Conservation (phyloP, 2,113 vertebrate species). For the Oceanodroma tethys region DNA sequence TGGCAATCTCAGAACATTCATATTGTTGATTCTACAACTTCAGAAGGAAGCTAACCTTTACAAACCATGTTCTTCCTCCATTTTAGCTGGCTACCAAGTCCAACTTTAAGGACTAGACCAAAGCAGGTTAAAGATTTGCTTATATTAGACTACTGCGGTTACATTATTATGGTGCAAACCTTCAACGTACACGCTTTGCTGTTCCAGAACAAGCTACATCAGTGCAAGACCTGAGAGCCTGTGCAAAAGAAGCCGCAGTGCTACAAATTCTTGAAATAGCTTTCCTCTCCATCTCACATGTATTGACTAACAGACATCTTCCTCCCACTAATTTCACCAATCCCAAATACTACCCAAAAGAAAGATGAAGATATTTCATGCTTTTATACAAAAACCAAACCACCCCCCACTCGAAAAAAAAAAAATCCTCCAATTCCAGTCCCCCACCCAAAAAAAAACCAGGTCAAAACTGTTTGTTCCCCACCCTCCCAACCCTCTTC, state of each 20-base stretch:
- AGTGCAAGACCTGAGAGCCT: not conserved
- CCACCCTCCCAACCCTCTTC: not conserved
- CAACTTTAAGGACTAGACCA: not conserved
- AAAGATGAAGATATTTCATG: not conserved
- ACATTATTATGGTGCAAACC: not conserved
- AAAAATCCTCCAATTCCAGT: not conserved
- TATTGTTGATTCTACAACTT: not conserved
- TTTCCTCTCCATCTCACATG: not conserved
- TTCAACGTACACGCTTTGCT: not conserved
- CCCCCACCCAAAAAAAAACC: fast-evolving
- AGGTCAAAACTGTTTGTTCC: not conserved
- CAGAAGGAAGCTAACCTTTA: not conserved
- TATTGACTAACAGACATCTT: not conserved
- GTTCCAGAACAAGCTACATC: not conserved
- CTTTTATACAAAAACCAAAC: not conserved
- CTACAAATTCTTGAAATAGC: not conserved
- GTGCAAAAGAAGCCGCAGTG: slow-evolving; percentile 6
- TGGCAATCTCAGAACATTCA: not conserved
- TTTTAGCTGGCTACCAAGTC: not conserved
- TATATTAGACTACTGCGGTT: not conserved
- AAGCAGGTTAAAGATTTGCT: not conserved
- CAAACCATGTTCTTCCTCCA: not conserved
- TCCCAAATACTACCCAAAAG: not conserved
- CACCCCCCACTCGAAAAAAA: too few relatives aligned
- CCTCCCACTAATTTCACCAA: not conserved